Base-by-base conservation (phyloP, 92 coral and sea anemone species). In the Heliopora coerulea region DNA sequence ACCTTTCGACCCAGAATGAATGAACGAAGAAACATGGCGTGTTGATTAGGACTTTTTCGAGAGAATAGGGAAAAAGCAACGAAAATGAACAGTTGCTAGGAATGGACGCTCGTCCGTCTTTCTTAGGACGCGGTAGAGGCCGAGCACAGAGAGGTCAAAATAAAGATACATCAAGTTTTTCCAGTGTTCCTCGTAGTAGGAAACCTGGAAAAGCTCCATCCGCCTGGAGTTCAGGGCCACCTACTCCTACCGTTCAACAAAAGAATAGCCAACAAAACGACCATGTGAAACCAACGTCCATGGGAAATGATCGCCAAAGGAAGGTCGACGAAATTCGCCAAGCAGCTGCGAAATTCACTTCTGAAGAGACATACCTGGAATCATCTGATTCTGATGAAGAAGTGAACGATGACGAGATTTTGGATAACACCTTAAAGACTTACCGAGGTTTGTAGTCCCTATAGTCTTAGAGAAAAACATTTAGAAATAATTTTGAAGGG, bases 111-210 rank as follows among this genome's bases (percentile, higher is more conserved):
- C 83, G 96, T 12, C 97, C 96, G 35, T 64, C 83, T 64, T 93
- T 79, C 76, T 91, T 93, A 49, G 98, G 98, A 9, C 79, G 79
- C 61, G 98, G 98, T n/a, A 85, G 98, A 10, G 98, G 96, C 0
- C 84, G 98, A 81, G 98, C 95, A 46, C 32, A 49, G 24, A 69
- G 48, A 48, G 44, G 31, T 28, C 76, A 69, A 40, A 69, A 46
- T 29, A 31, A 33, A 44, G 26, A 67, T 20, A 21, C 48, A 3
- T 56, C 61, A 49, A 61, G 31, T 23, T 21, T 31, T 1, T 49
- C 44, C 12, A 34, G 19, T 50, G 31, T 17, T 28, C 12, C 35
- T 26, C 49, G 24, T 8, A 37, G 32, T 1, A 31, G 15, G 7
- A 18, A 52, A 25, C 18, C 54, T 18, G 10, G 34, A 8, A 30